A percentile compares a stretch with the other conserved stretches of the same genome.
Evolutionary conservation across 2,888 invertebrate genomes (phyloP).

Genomic region (Caradrina clavipalpis): DNA sequence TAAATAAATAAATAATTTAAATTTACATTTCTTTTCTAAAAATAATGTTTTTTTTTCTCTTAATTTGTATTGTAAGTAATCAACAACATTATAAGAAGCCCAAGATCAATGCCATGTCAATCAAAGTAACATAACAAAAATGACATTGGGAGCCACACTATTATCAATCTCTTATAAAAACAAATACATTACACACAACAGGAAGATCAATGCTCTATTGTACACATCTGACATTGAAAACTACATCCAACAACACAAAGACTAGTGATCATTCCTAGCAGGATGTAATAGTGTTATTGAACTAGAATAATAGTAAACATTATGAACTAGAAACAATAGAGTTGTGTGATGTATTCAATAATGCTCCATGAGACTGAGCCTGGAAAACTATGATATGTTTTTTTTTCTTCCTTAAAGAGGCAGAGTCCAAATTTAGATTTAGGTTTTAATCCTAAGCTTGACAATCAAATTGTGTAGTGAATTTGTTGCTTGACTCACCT

Average conservation of each 20-base stretch:
- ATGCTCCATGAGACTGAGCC: neutral
- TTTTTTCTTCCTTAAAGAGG: neutral
- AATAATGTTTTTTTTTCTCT: too few relatives aligned
- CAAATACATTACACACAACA: conserved; percentile 57
- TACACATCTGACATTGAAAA: conserved; percentile 37
- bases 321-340: neutral
- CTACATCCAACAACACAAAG: conserved; percentile 16
- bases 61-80: neutral
- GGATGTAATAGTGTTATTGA: conserved; percentile 6
- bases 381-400: too few relatives aligned
- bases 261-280: conserved; percentile 14
- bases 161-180: conserved; percentile 24
- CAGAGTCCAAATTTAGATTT: neutral
- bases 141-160: conserved; percentile 45
- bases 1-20: neutral
- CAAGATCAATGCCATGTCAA: conserved; percentile 41
- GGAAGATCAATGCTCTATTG: conserved; percentile 59
- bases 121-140: conserved; percentile 39
- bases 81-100: neutral
- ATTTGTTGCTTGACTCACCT: conserved; percentile 90
- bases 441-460: neutral
- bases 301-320: conserved; percentile 17
- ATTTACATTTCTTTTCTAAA: too few relatives aligned
- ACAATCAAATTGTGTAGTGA: neutral
- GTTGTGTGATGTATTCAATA: neutral